Percentiles rank a stretch among this genome's conserved stretches.
These are phyloP conservation scores for Ferrisia virgata DNA, from an alignment of 2,888 invertebrate genomes.

Conservation along the genomic window DNA sequence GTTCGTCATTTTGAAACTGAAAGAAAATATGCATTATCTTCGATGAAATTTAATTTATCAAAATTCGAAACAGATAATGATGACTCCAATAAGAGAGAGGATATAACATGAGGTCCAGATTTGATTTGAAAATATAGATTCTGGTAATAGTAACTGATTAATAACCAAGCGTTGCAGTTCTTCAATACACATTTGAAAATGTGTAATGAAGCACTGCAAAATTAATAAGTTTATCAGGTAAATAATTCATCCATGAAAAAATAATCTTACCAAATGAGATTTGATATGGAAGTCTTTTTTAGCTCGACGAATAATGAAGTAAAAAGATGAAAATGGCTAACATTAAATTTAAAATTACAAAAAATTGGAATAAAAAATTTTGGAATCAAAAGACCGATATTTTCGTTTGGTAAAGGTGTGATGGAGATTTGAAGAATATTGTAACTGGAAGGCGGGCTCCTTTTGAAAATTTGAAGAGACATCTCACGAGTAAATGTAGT, in stretches of 20 bases:
- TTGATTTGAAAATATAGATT: too few relatives aligned
- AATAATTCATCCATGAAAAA: neutral
- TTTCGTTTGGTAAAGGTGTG: neutral
- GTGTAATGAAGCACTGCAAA: neutral
- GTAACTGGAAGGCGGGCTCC: neutral
- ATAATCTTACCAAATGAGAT: neutral
- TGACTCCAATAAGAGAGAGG: too few relatives aligned
- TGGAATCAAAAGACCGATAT: neutral
- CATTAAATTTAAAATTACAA: neutral
- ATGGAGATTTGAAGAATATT: too few relatives aligned
- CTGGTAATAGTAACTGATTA: too few relatives aligned
- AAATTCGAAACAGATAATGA: neutral
- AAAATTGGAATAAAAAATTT: neutral
- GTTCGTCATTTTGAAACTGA: constrained; percentile 50
- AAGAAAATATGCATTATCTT: neutral
- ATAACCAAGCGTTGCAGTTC: too few relatives aligned
- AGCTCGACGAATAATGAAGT: neutral
- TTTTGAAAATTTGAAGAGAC: neutral
- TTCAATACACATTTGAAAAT: too few relatives aligned
- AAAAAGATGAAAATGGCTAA: neutral
- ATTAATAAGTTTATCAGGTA: neutral
- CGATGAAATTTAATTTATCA: neutral
- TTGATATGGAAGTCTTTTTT: neutral
- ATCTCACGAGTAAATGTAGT: neutral
- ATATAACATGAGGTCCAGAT: too few relatives aligned